phyloP scores from a whole-genome alignment of 2,797 vertebrate species.

The Decapterus maruadsi region DNA sequence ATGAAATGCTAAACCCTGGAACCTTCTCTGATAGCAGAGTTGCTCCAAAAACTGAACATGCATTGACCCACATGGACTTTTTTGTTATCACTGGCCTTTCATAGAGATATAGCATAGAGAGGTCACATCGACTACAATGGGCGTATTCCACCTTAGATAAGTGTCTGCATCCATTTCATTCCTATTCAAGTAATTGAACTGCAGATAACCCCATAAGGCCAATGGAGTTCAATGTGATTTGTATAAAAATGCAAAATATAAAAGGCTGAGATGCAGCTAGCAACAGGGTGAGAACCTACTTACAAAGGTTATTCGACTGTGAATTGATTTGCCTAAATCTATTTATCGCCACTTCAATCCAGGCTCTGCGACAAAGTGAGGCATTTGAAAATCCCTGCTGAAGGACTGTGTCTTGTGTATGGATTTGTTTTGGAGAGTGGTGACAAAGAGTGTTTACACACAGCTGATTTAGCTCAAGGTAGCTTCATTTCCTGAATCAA shows the following conservation, averaged over 20 bases:
- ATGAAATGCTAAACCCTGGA: background rate
- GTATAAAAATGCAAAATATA: constrained; percentile 63
- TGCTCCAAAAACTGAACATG: constrained; percentile 4
- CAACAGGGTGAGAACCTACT: constrained; percentile 43
- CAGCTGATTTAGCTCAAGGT: constrained; percentile 62
- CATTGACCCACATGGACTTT: background rate
- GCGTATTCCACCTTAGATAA: constrained; percentile 7
- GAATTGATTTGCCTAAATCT: constrained; percentile 65
- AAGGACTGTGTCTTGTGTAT: constrained; percentile 38
- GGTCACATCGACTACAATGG: constrained; percentile 16
- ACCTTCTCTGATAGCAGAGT: background rate
- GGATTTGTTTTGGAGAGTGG: constrained; percentile 67
- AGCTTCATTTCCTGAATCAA: constrained; percentile 74
- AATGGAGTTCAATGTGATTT: constrained; percentile 58
- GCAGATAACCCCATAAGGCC: constrained; percentile 42
- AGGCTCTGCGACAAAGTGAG: constrained; percentile 41
- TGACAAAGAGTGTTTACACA: constrained; percentile 58
- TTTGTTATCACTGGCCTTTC: background rate
- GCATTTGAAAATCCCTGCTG: constrained; percentile 42
- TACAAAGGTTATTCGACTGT: constrained; percentile 60
- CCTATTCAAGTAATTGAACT: constrained; percentile 37
- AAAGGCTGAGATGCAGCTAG: constrained; percentile 35
- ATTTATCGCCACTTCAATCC: constrained; percentile 60
- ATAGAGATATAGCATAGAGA: constrained; percentile 2
- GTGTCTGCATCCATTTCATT: constrained; percentile 46